These are phyloP conservation scores for Protosalanx chinensis DNA, from an alignment of 2,797 vertebrate genomes.

Conservation along the genomic window DNA sequence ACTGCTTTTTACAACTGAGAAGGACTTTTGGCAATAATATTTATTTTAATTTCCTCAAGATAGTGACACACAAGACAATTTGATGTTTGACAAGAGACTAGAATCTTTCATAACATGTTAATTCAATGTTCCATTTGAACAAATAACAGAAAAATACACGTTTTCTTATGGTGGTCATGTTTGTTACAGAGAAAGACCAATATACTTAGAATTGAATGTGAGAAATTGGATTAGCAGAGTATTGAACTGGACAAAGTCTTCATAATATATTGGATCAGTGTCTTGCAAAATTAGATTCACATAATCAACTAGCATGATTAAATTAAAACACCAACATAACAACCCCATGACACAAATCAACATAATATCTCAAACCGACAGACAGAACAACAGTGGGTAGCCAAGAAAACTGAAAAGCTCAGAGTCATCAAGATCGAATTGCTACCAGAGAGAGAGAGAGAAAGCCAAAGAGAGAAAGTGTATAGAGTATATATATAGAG, in stretches of 20 bases:
- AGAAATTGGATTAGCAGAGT: constrained; percentile 27
- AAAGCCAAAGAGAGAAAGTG: constrained; percentile 60
- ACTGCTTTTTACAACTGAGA: background rate
- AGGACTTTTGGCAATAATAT: constrained; percentile 63
- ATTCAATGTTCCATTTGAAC: constrained; percentile 49
- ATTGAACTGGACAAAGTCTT: constrained; percentile 1
- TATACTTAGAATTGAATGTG: constrained; percentile 30
- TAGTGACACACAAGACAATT: constrained; percentile 71
- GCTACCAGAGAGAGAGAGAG: constrained; percentile 50
- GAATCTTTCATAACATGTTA: constrained; percentile 55
- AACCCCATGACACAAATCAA: constrained; percentile 52
- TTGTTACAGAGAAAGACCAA: constrained; percentile 35
- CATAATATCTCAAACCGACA: constrained; percentile 39
- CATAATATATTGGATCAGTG: constrained; percentile 36
- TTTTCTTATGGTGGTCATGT: background rate
- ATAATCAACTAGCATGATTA: constrained; percentile 18
- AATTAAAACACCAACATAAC: constrained; percentile 19
- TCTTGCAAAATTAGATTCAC: constrained; percentile 24
- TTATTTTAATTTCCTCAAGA: constrained; percentile 73
- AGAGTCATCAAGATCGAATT: constrained; percentile 43
- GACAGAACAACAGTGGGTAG: constrained; percentile 50
- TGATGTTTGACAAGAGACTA: constrained; percentile 59
- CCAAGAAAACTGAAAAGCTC: constrained; percentile 51
- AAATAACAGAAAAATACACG: constrained; percentile 11
- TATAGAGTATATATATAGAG: constrained; percentile 41